phyloP scores from a whole-genome alignment of 2,888 invertebrate genomes.

The Cheilosia vernalis region DNA sequence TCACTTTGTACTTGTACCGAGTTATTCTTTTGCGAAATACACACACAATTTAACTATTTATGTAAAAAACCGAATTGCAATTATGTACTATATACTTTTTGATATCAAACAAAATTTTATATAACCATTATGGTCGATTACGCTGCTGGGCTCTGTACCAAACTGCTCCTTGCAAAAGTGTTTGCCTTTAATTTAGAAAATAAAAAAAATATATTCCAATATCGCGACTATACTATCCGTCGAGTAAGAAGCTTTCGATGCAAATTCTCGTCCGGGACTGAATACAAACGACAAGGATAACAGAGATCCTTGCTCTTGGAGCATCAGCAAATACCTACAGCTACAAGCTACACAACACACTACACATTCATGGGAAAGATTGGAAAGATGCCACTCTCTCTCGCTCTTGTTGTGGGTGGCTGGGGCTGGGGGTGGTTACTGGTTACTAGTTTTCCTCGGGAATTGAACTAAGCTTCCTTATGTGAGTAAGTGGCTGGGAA shows the following conservation, averaged over 20 bases:
- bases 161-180: slow-evolving; percentile 29
- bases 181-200: slow-evolving; percentile 42
- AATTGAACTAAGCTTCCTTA: slow-evolving; percentile 53
- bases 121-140: slow-evolving; percentile 47
- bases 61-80: background rate
- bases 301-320: slow-evolving; percentile 71
- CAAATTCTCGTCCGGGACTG: slow-evolving; percentile 83
- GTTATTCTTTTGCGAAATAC: slow-evolving; percentile 41
- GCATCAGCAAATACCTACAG: slow-evolving; percentile 50
- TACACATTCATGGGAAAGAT: slow-evolving; percentile 47
- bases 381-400: slow-evolving; percentile 66
- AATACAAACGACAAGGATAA: slow-evolving; percentile 76
- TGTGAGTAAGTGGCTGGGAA: slow-evolving; percentile 47
- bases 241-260: slow-evolving; percentile 77
- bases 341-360: background rate
- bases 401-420: slow-evolving; percentile 13
- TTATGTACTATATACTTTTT: slow-evolving; percentile 3
- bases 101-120: slow-evolving; percentile 35
- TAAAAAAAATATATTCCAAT: slow-evolving; percentile 41
- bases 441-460: slow-evolving; percentile 2
- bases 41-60: slow-evolving; percentile 16
- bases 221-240: slow-evolving; percentile 56
- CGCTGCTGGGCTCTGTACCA: slow-evolving; percentile 20
- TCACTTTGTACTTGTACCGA: slow-evolving; percentile 27
- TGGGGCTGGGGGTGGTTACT: slow-evolving; percentile 1